phyloP scores from a whole-genome alignment of 2,888 invertebrate species.

The Callyntrura guangdongensis region DNA sequence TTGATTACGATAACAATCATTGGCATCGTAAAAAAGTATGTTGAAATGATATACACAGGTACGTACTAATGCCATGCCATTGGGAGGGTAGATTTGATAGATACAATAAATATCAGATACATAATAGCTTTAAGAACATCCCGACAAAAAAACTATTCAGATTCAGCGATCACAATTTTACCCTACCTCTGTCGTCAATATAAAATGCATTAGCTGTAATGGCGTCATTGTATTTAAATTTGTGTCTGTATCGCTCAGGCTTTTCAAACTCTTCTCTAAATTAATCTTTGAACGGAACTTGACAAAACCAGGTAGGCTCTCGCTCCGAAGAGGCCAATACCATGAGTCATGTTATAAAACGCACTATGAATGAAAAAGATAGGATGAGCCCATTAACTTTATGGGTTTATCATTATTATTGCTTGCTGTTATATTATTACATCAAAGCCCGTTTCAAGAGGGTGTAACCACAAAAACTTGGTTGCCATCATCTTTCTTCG shows the following conservation, averaged over 20 bases:
- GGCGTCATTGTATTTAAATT: background rate
- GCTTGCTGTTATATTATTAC: conserved; percentile 48
- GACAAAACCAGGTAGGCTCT: background rate
- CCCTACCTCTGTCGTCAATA: background rate
- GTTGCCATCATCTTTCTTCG: background rate
- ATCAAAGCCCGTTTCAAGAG: conserved; percentile 51
- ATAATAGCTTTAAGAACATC: background rate
- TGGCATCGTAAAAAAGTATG: background rate
- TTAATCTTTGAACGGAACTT: conserved; percentile 27
- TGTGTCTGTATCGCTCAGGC: background rate
- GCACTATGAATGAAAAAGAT: background rate
- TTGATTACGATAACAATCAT: conserved; percentile 37
- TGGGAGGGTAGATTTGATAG: background rate
- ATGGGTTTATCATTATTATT: background rate
- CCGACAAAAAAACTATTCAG: background rate
- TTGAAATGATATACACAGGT: background rate
- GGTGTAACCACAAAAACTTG: conserved; percentile 40
- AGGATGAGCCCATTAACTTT: background rate
- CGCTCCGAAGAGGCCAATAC: background rate
- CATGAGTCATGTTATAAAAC: background rate
- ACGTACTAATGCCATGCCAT: background rate
- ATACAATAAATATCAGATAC: conserved; percentile 45
- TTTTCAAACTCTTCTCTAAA: background rate
- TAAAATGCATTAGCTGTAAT: background rate
- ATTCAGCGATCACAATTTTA: background rate